A percentile compares a stretch with the other conserved stretches of the same genome.
Conservation (phyloP, 1,140 invertebrate species). For the Lepidurus apus region DNA sequence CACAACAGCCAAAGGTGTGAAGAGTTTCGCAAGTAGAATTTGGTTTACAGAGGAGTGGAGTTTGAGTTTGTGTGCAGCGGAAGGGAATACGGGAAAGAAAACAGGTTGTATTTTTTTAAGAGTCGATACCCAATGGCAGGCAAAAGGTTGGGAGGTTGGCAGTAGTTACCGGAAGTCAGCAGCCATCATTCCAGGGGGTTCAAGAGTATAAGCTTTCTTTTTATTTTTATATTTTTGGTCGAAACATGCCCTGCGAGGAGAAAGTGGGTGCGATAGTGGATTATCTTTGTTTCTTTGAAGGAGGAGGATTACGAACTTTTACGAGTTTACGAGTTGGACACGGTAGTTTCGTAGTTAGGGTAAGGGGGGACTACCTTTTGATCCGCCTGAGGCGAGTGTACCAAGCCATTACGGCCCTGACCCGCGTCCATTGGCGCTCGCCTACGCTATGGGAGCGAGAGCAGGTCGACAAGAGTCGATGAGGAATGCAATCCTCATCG, state of each 20-base stretch:
- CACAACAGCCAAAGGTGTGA: not conserved
- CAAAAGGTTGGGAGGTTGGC: not conserved
- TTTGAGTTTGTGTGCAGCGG: not conserved
- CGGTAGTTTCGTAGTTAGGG: not conserved
- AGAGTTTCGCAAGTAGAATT: not conserved
- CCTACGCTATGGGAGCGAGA: constrained; percentile 49
- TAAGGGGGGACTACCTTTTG: constrained; percentile 61
- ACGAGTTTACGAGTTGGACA: not conserved
- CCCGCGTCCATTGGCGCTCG: constrained; percentile 67
- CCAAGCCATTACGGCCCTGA: constrained; percentile 76
- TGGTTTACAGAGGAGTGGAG: not conserved
- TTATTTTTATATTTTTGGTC: not conserved
- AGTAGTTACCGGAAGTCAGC: not conserved
- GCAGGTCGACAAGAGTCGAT: constrained; percentile 5
- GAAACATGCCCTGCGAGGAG: not conserved
- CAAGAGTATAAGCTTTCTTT: not conserved
- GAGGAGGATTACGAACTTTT: not conserved
- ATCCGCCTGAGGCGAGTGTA: constrained; percentile 79
- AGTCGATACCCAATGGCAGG: not conserved
- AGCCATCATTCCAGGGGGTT: constrained; percentile 1
- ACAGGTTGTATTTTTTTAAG: not conserved
- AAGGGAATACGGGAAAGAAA: not conserved
- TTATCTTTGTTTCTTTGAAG: not conserved
- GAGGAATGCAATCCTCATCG: constrained; percentile 10
- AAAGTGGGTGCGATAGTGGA: not conserved